These are phyloP conservation scores for Nasonia oneida DNA, from an alignment of 2,888 invertebrate species.

Conservation along the genomic window DNA sequence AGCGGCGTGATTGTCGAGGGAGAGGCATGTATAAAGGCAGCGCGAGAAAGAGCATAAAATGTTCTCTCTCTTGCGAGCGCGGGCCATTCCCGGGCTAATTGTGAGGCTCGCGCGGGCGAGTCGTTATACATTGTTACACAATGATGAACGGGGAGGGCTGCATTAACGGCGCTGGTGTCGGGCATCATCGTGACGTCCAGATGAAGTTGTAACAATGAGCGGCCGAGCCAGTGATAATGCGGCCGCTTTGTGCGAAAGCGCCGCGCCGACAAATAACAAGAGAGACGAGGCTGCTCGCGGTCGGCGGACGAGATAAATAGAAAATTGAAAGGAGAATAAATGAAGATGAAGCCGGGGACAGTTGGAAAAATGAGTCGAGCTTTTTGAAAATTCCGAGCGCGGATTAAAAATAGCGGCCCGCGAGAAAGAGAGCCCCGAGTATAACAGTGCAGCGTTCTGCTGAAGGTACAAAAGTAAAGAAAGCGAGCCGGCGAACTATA, in stretches of 20 bases:
- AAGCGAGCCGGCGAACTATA: slow-evolving; percentile 59
- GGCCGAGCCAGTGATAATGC: slow-evolving; percentile 69
- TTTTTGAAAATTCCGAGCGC: slow-evolving; percentile 1
- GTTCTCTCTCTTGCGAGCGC: slow-evolving; percentile 5
- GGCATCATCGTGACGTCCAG: slow-evolving; percentile 47
- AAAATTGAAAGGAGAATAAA: slow-evolving; percentile 54
- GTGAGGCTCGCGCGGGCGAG: slow-evolving; percentile 31
- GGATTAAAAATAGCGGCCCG: slow-evolving; percentile 23
- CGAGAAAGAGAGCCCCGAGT: slow-evolving; percentile 41
- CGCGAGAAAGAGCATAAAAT: slow-evolving; percentile 52
- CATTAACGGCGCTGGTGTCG: slow-evolving; percentile 43
- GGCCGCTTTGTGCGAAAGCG: slow-evolving; percentile 55
- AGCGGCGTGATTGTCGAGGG: slow-evolving; percentile 36
- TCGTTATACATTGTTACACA: slow-evolving; percentile 58
- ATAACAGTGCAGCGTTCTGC: slow-evolving; percentile 39
- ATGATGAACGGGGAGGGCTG: slow-evolving; percentile 47
- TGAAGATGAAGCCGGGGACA: slow-evolving; percentile 23
- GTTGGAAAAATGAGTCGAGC: slow-evolving; percentile 4
- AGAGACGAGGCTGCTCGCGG: neutral
- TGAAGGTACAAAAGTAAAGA: slow-evolving; percentile 59
- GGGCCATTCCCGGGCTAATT: slow-evolving; percentile 51
- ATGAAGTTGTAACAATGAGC: slow-evolving; percentile 70
- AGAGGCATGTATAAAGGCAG: slow-evolving; percentile 19
- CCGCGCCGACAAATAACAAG: slow-evolving; percentile 48
- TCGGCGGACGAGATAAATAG: slow-evolving; percentile 36